phyloP scores from a whole-genome alignment of 2,113 vertebrate genomes.

The Pimephales promelas region DNA sequence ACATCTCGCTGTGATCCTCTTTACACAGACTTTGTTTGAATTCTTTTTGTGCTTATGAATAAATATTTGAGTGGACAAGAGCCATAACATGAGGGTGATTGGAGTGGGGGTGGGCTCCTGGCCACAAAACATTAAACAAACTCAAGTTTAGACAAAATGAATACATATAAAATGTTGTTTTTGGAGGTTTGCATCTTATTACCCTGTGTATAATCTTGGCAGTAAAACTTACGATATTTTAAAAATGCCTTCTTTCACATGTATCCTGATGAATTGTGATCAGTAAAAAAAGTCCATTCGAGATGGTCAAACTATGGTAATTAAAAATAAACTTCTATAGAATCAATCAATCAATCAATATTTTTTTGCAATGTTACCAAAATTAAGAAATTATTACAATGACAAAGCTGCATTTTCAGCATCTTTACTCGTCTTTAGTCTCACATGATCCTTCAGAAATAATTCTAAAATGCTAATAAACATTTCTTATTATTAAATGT shows the following conservation, averaged over 20 bases:
- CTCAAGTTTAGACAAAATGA: not conserved
- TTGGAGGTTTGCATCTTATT: not conserved
- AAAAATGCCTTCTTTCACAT: not conserved
- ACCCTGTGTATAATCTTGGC: not conserved
- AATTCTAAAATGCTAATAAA: not conserved
- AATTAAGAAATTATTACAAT: not conserved
- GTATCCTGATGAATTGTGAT: not conserved
- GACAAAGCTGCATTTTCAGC: not conserved
- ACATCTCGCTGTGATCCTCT: conserved; percentile 43
- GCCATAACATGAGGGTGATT: conserved; percentile 15
- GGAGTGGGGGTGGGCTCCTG: not conserved
- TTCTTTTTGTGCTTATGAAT: conserved; percentile 39
- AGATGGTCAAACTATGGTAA: not conserved
- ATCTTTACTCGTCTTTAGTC: not conserved
- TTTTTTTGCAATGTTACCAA: not conserved
- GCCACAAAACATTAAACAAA: not conserved
- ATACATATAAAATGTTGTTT: not conserved
- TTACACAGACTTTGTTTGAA: conserved; percentile 25
- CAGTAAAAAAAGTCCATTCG: not conserved
- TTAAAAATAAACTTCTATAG: not conserved
- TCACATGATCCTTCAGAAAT: not conserved
- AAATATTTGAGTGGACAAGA: conserved; percentile 45
- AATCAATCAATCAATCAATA: too few species aligned
- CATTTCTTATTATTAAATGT: not conserved
- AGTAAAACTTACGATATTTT: not conserved